Evolutionary conservation across 2,113 vertebrate genomes (phyloP), one percentile per base, ranked within the genome.

Genomic region (Melanostigma gelatinosum): DNA sequence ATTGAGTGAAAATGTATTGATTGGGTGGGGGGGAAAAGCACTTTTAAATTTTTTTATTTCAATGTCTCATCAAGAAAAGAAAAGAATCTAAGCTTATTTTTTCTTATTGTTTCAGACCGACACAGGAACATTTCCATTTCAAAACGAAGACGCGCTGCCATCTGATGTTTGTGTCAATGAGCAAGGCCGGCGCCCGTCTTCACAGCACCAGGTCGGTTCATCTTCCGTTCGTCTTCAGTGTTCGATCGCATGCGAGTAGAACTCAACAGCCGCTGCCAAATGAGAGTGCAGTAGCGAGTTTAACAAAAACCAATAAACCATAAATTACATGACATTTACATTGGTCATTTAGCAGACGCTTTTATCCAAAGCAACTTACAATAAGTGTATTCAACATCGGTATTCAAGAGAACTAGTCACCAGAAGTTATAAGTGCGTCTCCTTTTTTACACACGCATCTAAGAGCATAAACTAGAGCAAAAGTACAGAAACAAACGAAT

Each of bases 121-220:
- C 3, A 2, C 29, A 4, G 2, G 50, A 66, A 22, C 54, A 36
- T 82, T 57, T 57, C 66, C 4, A 6, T 62, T 75, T 78, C 22
- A 71, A 34, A 57, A 20, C n/a, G 42, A 73, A 29, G 66, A 72
- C 4, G 3, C 29, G 54, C 77, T 9, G 46, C 60, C 27, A 11
- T 72, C 70, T 18, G 52, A 78, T 81, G 84, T 57, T 72, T 4
- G 36, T 40, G 32, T 81, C 69, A 20, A 15, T 8, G 58, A 83
- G 66, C 52, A 38, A 62, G 50, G 54, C 48, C 0, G 40, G 61
- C 72, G 71, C 74, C 62, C 44, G 0, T 87, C 67, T 58, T 62
- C 73, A 42, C 1, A 50, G 54, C 77, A 75, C 8, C 86, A 84
- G 85, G 89, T 87, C 15, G 52, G 85, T 90, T 65, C 27, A 24